Evolutionary conservation across 2,888 invertebrate species (phyloP).

Genomic region (Torymus aiolomorphi): DNA sequence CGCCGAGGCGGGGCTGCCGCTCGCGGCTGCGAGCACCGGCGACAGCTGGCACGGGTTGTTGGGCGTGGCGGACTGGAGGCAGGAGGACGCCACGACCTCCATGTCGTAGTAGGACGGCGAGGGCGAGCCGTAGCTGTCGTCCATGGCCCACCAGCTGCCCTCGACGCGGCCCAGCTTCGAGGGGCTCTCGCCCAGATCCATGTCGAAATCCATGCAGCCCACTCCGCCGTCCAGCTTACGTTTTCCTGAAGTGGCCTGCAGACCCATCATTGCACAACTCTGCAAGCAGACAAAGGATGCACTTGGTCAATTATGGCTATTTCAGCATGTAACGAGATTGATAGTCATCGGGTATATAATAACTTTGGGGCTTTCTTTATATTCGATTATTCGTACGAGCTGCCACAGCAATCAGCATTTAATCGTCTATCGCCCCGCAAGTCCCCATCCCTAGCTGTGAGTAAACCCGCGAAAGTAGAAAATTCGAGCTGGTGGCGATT

Average conservation of each 20-base stretch:
- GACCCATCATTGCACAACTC: slow-evolving; percentile 85
- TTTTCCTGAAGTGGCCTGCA: slow-evolving; percentile 85
- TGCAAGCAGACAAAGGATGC: slow-evolving; percentile 65
- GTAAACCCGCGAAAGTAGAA: too few species aligned
- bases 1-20: background rate
- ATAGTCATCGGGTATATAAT: too few species aligned
- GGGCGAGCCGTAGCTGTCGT: slow-evolving; percentile 70
- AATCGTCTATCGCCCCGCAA: too few species aligned
- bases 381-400: too few species aligned
- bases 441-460: too few species aligned
- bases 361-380: too few species aligned
- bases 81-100: slow-evolving; percentile 68
- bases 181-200: slow-evolving; percentile 79
- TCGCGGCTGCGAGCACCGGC: slow-evolving; percentile 37
- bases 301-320: too few species aligned
- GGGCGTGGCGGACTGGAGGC: slow-evolving; percentile 65
- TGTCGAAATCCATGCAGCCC: slow-evolving; percentile 76
- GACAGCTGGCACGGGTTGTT: slow-evolving; percentile 67
- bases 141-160: slow-evolving; percentile 75
- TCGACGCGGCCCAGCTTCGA: slow-evolving; percentile 77
- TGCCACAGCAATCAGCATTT: too few species aligned
- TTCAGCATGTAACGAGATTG: too few species aligned
- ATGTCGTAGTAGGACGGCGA: slow-evolving; percentile 70
- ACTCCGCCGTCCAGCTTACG: slow-evolving; percentile 80
- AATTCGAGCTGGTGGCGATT: too few species aligned